These are phyloP conservation scores for Sepioteuthis lessoniana DNA, from an alignment of 2,888 invertebrate species.

Conservation along the genomic window DNA sequence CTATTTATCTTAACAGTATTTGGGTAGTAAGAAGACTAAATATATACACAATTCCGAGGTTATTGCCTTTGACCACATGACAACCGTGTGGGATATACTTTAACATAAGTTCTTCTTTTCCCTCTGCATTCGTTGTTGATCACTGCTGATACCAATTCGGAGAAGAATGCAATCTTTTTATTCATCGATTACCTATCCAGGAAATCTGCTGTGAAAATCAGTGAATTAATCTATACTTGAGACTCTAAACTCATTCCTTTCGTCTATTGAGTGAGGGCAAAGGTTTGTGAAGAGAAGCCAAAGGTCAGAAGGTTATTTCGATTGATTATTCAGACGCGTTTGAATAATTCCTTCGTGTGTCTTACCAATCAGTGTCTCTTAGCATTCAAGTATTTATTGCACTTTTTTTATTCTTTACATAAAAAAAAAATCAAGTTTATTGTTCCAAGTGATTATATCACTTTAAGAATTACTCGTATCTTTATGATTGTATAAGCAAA, in stretches of 20 bases:
- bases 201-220: too few relatives aligned
- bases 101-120: neutral
- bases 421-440: neutral
- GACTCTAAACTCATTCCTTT: neutral
- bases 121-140: neutral
- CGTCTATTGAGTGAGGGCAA: neutral
- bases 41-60: neutral
- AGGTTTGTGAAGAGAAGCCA: neutral
- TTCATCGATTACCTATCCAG: neutral
- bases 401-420: neutral
- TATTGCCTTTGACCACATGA: neutral
- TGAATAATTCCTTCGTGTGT: neutral
- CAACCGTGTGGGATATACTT: neutral
- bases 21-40: too few relatives aligned
- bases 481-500: too few relatives aligned
- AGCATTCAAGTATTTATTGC: neutral
- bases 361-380: neutral
- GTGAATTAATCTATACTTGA: neutral
- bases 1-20: too few relatives aligned
- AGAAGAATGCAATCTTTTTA: neutral
- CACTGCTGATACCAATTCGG: neutral
- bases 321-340: neutral
- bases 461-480: neutral
- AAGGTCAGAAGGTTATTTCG: neutral
- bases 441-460: neutral